Base-by-base conservation (phyloP, 2,797 vertebrate species). In the Ptychadena robeensis region DNA sequence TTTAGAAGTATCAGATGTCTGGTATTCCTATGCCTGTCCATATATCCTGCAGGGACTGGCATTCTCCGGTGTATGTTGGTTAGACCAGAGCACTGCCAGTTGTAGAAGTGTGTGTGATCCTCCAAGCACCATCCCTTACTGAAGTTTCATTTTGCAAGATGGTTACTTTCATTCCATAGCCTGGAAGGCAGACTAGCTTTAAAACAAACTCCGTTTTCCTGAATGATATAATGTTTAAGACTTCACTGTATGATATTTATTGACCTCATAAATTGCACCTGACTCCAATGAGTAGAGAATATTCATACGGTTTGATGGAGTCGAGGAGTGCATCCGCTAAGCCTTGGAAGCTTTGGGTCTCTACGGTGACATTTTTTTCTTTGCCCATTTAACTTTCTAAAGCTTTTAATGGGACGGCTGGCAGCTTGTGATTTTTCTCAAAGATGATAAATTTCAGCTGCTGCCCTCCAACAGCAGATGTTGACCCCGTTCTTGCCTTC, bases 391-490 rank as follows among this genome's bases (percentile, higher is more conserved):
- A 74, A 79, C 88, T 88, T 87, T 82, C 78, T 84, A 76, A 88
- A 86, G 72, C 88, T 91, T 87, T 86, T 86, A 87, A 90, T 80
- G 85, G 31, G 18, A 85, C 85, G 70, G 73, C 86, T 77, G 85
- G 88, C 87, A 73, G 40, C 67, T 74, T 1, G 38, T 61, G 80
- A 88, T 89, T 88, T 53, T 87, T 87, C 86, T 87, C 79, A 25
- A 0, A 34, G 86, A 88, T 91, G 90, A 93, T 92, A 91, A 91
- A 93, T 93, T 86, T 74, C 68, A 66, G 66, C 61, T 32, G 82
- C 86, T 75, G 87, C 90, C 89, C 88, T 68, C 86, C 80, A 80
- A 38, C 87, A 81, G 90, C 90, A 87, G 88, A 88, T 85, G 90
- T 59, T 83, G 90, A 87, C 85, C 87, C 91, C 88, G 87, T 86